Base-by-base conservation (phyloP, 2,888 invertebrate genomes). In the Arenicola marina region DNA sequence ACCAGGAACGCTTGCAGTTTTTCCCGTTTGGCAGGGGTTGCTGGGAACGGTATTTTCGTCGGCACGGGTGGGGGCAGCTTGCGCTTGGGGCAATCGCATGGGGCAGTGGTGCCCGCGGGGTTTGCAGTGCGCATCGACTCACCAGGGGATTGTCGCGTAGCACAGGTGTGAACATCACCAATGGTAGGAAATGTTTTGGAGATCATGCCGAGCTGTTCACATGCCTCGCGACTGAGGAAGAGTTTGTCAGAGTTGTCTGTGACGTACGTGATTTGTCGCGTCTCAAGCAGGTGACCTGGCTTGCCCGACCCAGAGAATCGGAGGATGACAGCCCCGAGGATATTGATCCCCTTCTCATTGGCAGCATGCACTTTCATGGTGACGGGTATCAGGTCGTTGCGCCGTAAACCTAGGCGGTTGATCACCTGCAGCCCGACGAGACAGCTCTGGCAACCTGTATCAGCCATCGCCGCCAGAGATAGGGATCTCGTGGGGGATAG, bases 281-380 rank as follows among this genome's bases (percentile, higher is more conserved):
- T 76, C 54, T 72, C 71, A 4, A 66, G 28, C 28, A 33, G 7
- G 2, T 51, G 31, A 0, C 61, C 62, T 43, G 29, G 29, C 51
- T 43, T 32, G 29, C 51, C 26, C n/a, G 21, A 56, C 2, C 70
- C 69, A 26, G 67, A 64, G 11, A 76, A 38, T 0, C 72, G 64
- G 4, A 73, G 65, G 18, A 71, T 32, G 2, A 62, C 38, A 2
- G 75, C 75, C 2, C 76, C 74, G 51, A 73, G 56, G 53, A 75
- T 75, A 3, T 44, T 58, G 29, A 75, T 75, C 7, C 70, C 67
- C 24, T 59, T 51, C 51, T 69, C 68, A 53, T 69, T 73, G 1
- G 75, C 75, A 2, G 72, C 69, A 45, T 69, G 69, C 71, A 76
- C 74, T 29, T 62, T 62, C 70, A 75, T 69, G 4, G 62, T 72